phyloP scores from a whole-genome alignment of 2,888 invertebrate genomes.

The Stegophylla sp. region DNA sequence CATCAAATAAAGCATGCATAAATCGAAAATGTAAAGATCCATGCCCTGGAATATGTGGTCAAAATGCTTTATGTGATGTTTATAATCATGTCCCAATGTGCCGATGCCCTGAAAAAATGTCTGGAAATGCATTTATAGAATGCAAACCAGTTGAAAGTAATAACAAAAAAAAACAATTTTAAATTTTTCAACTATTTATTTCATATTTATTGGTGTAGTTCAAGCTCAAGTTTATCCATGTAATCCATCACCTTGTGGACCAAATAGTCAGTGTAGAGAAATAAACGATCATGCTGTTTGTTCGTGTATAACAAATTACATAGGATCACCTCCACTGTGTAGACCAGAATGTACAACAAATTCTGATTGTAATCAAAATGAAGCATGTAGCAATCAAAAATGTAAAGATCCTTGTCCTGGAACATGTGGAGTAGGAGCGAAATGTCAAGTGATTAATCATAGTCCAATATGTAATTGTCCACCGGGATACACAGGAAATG shows the following conservation, averaged over 20 bases:
- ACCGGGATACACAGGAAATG: constrained; percentile 65
- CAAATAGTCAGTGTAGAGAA: constrained; percentile 66
- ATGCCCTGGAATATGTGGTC: constrained; percentile 64
- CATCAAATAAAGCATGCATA: constrained; percentile 64
- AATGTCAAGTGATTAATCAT: constrained; percentile 68
- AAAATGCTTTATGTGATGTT: constrained; percentile 64
- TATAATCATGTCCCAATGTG: constrained; percentile 66
- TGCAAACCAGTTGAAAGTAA: constrained; percentile 69
- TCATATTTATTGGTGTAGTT: constrained; percentile 1
- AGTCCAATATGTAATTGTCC: constrained; percentile 67
- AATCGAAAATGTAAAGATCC: constrained; percentile 64
- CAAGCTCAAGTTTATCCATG: constrained; percentile 65
- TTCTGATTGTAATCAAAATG: constrained; percentile 65
- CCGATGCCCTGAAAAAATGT: constrained; percentile 65
- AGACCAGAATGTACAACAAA: constrained; percentile 67
- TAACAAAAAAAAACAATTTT: background rate
- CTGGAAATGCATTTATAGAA: constrained; percentile 68
- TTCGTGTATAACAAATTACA: constrained; percentile 65
- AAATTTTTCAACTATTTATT: background rate
- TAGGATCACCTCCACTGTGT: constrained; percentile 66
- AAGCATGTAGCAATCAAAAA: constrained; percentile 68
- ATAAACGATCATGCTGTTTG: constrained; percentile 66
- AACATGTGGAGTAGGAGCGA: constrained; percentile 67
- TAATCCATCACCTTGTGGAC: constrained; percentile 66
- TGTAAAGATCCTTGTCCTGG: constrained; percentile 68